Conservation (phyloP, 2,888 invertebrate genomes). For the Palloptera scutellata region DNA sequence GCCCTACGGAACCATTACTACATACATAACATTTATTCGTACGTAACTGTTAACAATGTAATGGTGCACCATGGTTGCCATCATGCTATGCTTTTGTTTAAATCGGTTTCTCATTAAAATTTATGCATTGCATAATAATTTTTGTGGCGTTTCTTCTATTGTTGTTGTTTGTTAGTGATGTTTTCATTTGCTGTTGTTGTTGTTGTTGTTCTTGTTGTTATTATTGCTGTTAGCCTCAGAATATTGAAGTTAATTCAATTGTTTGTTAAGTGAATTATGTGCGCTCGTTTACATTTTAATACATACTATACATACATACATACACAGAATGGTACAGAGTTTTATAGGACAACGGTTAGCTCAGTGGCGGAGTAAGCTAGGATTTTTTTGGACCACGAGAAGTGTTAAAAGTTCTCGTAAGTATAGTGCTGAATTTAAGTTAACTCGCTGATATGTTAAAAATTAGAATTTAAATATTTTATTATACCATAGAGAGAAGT, state of each 20-base stretch:
- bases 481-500: no score
- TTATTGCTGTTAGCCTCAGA: constrained; percentile 33
- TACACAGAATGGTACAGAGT: not conserved
- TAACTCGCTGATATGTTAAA: no score
- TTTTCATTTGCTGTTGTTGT: no score
- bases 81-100: not conserved
- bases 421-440: no score
- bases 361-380: no score
- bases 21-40: not conserved
- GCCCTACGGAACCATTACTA: not conserved
- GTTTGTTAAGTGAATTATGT: constrained; percentile 45
- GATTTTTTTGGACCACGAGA: no score
- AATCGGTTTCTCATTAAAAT: constrained; percentile 34
- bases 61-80: constrained; percentile 11
- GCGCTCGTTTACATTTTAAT: constrained; percentile 41
- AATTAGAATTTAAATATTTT: no score
- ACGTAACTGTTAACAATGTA: constrained; percentile 1
- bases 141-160: constrained; percentile 25
- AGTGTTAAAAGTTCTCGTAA: no score
- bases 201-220: no score
- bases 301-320: constrained; percentile 32
- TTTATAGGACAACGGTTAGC: no score
- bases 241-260: constrained; percentile 57
- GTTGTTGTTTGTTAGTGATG: no score
- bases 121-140: constrained; percentile 36